Conservation (phyloP, 2,797 vertebrate species). For the Babyrousa celebensis region DNA sequence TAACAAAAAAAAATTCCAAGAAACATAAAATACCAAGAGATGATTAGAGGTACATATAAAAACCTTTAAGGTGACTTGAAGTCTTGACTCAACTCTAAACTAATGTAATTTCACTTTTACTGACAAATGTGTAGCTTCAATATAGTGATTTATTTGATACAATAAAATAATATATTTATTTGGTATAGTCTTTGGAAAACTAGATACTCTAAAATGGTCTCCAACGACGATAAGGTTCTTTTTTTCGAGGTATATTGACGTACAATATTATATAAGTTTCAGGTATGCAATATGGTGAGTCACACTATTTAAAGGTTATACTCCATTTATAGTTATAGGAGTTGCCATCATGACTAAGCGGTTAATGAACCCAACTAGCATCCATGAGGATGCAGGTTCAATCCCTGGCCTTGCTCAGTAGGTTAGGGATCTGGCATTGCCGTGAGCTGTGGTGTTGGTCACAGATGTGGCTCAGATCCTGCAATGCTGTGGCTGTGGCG, state of each 20-base stretch:
- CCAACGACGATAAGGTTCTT: neutral
- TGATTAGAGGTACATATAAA: neutral
- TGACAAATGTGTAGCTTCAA: neutral
- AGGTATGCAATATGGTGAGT: neutral
- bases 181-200: neutral
- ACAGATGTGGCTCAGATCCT: too few species aligned
- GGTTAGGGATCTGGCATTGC: too few species aligned
- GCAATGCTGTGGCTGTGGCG: too few species aligned
- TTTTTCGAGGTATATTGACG: neutral
- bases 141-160: neutral
- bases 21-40: conserved; percentile 51
- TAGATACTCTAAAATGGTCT: neutral
- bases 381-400: too few species aligned
- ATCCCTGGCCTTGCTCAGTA: too few species aligned
- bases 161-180: neutral
- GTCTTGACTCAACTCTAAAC: neutral
- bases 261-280: neutral
- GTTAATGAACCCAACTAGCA: too few species aligned
- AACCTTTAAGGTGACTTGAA: neutral
- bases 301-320: neutral
- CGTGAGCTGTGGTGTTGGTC: too few species aligned
- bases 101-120: neutral
- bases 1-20: neutral
- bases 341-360: too few species aligned
- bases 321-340: neutral